A percentile compares a stretch with the other conserved stretches of the same genome.
These are phyloP conservation scores for Drosophila putrida DNA, from an alignment of 2,888 invertebrate genomes.

Conservation along the genomic window DNA sequence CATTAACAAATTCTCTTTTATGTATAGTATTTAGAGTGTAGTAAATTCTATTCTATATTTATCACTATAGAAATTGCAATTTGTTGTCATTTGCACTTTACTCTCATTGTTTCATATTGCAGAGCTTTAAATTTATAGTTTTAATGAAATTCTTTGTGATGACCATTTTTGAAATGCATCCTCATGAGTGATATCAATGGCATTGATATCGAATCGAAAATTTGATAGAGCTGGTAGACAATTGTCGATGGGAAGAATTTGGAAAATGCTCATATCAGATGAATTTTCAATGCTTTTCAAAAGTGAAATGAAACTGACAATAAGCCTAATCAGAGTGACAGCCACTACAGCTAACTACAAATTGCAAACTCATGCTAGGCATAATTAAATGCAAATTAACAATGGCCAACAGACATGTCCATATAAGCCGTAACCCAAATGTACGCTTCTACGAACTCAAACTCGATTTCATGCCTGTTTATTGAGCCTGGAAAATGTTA, in stretches of 20 bases:
- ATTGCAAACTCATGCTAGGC: constrained; percentile 84
- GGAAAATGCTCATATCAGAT: constrained; percentile 86
- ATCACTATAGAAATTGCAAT: not conserved
- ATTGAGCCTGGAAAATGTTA: constrained; percentile 6
- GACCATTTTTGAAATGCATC: not conserved
- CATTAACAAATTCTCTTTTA: not conserved
- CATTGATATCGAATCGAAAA: not conserved
- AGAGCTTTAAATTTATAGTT: not conserved
- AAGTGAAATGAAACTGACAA: constrained; percentile 88
- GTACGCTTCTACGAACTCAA: not conserved
- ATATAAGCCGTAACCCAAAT: constrained; percentile 11
- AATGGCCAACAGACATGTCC: constrained; percentile 21
- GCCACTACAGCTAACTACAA: constrained; percentile 89
- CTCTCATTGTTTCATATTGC: not conserved
- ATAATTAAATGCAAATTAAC: constrained; percentile 68
- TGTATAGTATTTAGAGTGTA: not conserved
- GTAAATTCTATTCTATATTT: not conserved
- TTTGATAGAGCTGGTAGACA: not conserved
- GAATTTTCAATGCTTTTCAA: constrained; percentile 89
- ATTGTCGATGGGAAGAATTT: constrained; percentile 7
- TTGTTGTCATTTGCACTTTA: not conserved
- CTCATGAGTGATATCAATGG: not conserved
- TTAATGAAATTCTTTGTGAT: not conserved
- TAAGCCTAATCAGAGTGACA: constrained; percentile 90
- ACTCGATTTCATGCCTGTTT: not conserved